Evolutionary conservation across 1,140 invertebrate genomes (phyloP).

Genomic region (Monochamus saltuarius): DNA sequence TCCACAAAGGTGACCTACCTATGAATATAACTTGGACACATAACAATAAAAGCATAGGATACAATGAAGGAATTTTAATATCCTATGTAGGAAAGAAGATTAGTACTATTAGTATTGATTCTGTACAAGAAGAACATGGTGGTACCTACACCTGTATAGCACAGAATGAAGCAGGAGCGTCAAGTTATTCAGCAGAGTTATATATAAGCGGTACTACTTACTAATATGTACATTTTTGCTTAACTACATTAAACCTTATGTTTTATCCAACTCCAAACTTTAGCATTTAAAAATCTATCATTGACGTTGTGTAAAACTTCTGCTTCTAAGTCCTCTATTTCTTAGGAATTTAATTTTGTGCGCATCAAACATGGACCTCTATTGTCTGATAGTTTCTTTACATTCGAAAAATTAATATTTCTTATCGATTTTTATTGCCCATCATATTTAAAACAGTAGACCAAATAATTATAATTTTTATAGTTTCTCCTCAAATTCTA

Average conservation of each 20-base stretch:
- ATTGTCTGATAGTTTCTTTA: no score
- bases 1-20: slow-evolving; percentile 69
- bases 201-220: slow-evolving; percentile 66
- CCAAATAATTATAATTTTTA: slow-evolving; percentile 6
- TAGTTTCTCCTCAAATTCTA: slow-evolving; percentile 68
- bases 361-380: no score
- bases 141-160: slow-evolving; percentile 81
- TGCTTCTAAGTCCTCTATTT: no score
- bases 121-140: slow-evolving; percentile 70
- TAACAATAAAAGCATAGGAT: slow-evolving; percentile 52
- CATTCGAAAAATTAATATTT: no score
- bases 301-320: no score
- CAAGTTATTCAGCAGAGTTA: slow-evolving; percentile 67
- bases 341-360: no score
- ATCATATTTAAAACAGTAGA: not conserved
- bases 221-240: slow-evolving; percentile 25
- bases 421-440: no score
- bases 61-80: slow-evolving; percentile 67
- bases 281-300: no score
- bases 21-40: slow-evolving; percentile 62
- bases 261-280: no score
- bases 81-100: slow-evolving; percentile 72
- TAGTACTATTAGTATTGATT: slow-evolving; percentile 75
- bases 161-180: slow-evolving; percentile 69
- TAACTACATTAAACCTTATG: no score